Conservation (phyloP, 2,888 invertebrate species). For the Girardia tigrina region DNA sequence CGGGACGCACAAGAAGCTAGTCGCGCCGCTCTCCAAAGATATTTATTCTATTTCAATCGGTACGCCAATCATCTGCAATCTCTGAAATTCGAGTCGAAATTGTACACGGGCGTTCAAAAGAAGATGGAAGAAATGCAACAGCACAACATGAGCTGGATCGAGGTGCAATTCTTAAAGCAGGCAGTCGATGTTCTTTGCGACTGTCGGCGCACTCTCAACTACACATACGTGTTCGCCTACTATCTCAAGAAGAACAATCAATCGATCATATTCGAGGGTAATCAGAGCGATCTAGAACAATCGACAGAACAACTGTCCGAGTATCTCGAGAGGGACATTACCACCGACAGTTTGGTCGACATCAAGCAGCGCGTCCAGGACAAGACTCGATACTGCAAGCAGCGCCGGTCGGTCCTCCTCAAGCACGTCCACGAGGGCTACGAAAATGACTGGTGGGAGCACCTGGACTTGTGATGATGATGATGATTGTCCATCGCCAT, state of each 20-base stretch:
- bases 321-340: conserved; percentile 91
- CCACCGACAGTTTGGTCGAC: conserved; percentile 82
- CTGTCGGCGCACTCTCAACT: conserved; percentile 93
- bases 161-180: conserved; percentile 93
- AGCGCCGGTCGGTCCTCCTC: conserved; percentile 78
- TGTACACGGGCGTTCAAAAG: conserved; percentile 81
- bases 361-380: conserved; percentile 98
- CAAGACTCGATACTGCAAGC: conserved; percentile 95
- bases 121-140: conserved; percentile 99
- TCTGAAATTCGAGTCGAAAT: conserved; percentile 85
- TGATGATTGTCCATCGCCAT: no score
- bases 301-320: conserved; percentile 92
- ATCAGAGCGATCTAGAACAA: conserved; percentile 90
- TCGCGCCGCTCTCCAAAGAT: conserved; percentile 80
- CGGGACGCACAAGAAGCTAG: conserved; percentile 85
- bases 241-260: conserved; percentile 94
- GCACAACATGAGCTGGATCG: conserved; percentile 98
- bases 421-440: conserved; percentile 97
- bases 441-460: conserved; percentile 90
- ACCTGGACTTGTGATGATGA: conserved; percentile 8
- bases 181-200: conserved; percentile 68
- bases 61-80: conserved; percentile 99
- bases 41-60: conserved; percentile 92
- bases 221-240: conserved; percentile 97
- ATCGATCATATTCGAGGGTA: conserved; percentile 92